Evolutionary conservation across 2,797 vertebrate genomes (phyloP), one percentile per base, ranked within the genome.

Genomic region (Ficedula albicollis): DNA sequence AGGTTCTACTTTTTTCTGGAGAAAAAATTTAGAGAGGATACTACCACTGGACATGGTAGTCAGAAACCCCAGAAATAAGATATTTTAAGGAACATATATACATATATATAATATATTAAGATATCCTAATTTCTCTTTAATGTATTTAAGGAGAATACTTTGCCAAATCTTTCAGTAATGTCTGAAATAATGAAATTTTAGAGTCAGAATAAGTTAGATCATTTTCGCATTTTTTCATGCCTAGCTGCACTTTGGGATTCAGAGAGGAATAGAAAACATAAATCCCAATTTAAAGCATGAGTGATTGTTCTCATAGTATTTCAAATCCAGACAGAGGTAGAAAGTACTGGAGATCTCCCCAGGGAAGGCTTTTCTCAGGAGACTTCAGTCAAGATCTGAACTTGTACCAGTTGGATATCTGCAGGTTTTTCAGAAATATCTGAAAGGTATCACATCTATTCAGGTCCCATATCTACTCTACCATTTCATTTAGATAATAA

Each of bases 251-350:
- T 54, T 30, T 67, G 55, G 48, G 58, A 87, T 89, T 93, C 6
- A 4, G 64, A 87, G 48, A 81, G 54, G 75, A 96, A 75, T 5
- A 84, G 66, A 80, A 95, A 95, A 89, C 9, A 72, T 69, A 95
- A 92, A 96, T 91, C 66, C 73, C 73, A 93, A 91, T 96, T 92
- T 95, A 89, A 93, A 92, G 89, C 89, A 89, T 94, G 92, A 93
- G 62, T 58, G 75, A 73, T 48, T 72, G n/a, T 58, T 92, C 89
- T 93, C 73, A 58, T 4, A 64, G 51, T 60, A 85, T 83, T 83
- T 96, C 72, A 94, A 60, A 85, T 60, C 20, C 64, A 90, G 38
- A 6, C 38, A 89, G 69, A 89, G 85, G 58, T 34, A 85, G 68
- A 80, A 91, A 72, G 46, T 38, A 56, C 39, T 87, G 55, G 69